Base-by-base conservation (phyloP, 2,113 vertebrate species). In the Bubo scandiacus region DNA sequence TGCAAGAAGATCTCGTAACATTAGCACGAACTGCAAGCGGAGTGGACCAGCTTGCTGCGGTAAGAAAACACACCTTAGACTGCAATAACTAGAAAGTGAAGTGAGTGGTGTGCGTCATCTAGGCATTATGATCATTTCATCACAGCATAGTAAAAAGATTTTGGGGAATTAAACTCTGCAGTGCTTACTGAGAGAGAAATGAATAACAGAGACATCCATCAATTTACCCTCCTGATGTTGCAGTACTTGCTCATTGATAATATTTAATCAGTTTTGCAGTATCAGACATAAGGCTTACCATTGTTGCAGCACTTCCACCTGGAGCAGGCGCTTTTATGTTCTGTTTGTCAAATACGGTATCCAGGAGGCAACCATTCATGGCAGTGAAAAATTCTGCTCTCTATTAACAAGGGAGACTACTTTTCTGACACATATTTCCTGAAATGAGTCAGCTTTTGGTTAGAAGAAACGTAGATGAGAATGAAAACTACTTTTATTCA, bases 1-100 rank as follows among this genome's bases (percentile, higher is more conserved):
- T 99, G 99, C 99, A 99, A 96, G 99, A 99, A 94, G 99, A 99
- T 91, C 99, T 99, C 1, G 98, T 99, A 61, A 98, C 98, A 11
- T 91, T 99, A 94, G 99, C 99, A 78, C 98, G 99, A 90, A 98
- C 98, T 7, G 99, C 99, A 70, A 99, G 99, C 1, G 99, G 98
- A 80, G 99, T 99, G 92, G 98, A 98, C 49, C 97, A 98, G 77
- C 98, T 99, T 54, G 98, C 98, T 61, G 95, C 98, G 94, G 99
- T 98, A 89, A 89, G 72, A 65, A 15, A 20, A 34, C 1, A 2
- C 14, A 4, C 52, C 34, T 61, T 58, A 36, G 18, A 32, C 22
- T 81, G 18, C 55, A 40, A 4, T 63, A 71, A 62, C 40, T 38
- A 57, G 45, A 38, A 71, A 78, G 4, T 34, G 32, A 93, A 93